Percentiles rank a stretch among this genome's conserved stretches.
phyloP scores from a whole-genome alignment of 2,888 invertebrate genomes.

The Sminthurinus aureus region DNA sequence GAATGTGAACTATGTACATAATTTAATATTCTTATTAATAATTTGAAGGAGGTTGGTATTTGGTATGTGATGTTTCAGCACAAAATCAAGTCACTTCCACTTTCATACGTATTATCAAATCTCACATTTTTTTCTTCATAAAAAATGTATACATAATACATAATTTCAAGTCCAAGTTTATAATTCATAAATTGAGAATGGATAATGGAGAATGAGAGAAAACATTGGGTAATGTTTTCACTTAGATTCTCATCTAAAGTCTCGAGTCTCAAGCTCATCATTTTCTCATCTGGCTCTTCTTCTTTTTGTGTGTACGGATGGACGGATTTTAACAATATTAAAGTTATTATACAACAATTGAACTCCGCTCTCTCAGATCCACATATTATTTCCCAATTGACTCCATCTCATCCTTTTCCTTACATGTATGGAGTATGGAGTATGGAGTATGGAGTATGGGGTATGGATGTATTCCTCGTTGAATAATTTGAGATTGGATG shows the following conservation, averaged over 20 bases:
- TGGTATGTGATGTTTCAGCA: not conserved
- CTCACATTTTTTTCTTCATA: not conserved
- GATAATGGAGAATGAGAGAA: slow-evolving; percentile 30
- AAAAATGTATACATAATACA: slow-evolving; percentile 2
- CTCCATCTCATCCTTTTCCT: not conserved
- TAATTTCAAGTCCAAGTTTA: slow-evolving; percentile 2
- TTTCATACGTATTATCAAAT: too few relatives aligned
- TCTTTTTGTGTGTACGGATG: not conserved
- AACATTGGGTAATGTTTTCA: slow-evolving; percentile 27
- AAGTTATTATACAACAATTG: slow-evolving; percentile 1
- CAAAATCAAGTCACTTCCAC: slow-evolving; percentile 1
- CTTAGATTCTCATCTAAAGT: not conserved
- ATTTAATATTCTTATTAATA: slow-evolving; percentile 23
- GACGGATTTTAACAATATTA: not conserved
- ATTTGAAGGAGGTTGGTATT: not conserved
- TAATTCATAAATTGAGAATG: slow-evolving; percentile 40
- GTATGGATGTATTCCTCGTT: too few relatives aligned
- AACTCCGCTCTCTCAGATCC: not conserved
- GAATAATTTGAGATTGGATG: not conserved
- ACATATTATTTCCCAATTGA: not conserved
- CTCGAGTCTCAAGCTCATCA: slow-evolving; percentile 15
- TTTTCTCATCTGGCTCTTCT: not conserved
- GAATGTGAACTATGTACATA: not conserved
- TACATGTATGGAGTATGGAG: too few relatives aligned
- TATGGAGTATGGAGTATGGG: too few relatives aligned